Base-by-base conservation (phyloP, 2,797 vertebrate species). In the Columba guinea region DNA sequence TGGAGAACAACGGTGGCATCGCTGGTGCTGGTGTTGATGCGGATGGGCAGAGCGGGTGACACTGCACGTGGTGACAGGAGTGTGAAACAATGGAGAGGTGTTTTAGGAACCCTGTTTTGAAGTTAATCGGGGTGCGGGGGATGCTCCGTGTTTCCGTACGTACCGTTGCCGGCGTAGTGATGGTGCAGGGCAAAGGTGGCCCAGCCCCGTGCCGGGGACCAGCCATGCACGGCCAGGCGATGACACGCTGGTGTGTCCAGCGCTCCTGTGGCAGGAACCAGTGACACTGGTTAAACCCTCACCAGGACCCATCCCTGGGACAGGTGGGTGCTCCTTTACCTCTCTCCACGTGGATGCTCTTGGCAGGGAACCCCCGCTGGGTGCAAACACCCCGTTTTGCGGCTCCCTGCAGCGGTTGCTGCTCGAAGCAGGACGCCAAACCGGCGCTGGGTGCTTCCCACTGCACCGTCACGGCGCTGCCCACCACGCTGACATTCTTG, bases 351-450 rank as follows among this genome's bases (percentile, higher is more conserved):
- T 46, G 64, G 6, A 5, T 15, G n/a, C 75, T 84, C 7, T 5
- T 11, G 6, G 92, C 76, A 7, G 9, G 12, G 17, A 94, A 67
- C 1, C 16, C 11, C 5, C 2, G 28, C 24, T 3, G n/a, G 12
- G 0, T 0, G 39, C 98, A 98, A 7, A 4, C 0, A 1, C 67
- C 51, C 4, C 0, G 15, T 7, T 11, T 14, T 0, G 11, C 4
- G 1, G 46, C 21, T 30, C 15, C 78, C 3, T 4, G 46, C 22
- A 53, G 64, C 0, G 5, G 46, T 70, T 95, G 96, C 90, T 90
- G 95, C 90, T 98, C 97, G 0, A 98, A 89, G 96, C 98, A 98
- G 53, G 96, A 97, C 1, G 24, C 11, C 0, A 8, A 11, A 0
- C 69, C 65, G 0, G 23, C 17, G 6, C 27, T 62, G 0, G 49